Percentiles rank a stretch among this genome's conserved stretches.
Evolutionary conservation across 2,113 vertebrate species (phyloP).

Genomic region (Rhabdomys dilectus): DNA sequence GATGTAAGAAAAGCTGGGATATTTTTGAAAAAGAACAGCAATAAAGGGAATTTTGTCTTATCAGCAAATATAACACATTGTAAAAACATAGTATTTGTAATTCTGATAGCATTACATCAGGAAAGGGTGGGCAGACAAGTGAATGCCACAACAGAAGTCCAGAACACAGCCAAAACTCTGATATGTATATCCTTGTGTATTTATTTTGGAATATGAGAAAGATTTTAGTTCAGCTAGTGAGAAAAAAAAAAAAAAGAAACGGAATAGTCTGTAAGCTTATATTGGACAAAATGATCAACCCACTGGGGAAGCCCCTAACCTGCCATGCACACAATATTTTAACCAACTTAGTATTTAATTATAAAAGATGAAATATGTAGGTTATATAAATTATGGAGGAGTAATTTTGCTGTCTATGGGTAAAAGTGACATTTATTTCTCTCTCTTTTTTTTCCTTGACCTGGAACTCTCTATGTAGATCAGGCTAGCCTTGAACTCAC

Average conservation of each 20-base stretch:
- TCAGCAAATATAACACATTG: conserved; percentile 28
- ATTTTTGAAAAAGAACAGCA: neutral
- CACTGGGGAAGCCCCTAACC: neutral
- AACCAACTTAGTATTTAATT: conserved; percentile 41
- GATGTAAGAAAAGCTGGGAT: neutral
- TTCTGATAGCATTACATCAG: neutral
- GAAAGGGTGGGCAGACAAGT: neutral
- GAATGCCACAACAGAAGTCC: neutral
- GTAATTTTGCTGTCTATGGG: neutral
- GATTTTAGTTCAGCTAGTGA: neutral
- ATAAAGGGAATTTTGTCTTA: neutral
- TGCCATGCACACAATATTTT: neutral
- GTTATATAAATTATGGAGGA: neutral
- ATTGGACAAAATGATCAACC: neutral
- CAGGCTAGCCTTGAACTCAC: neutral
- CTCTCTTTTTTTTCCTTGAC: neutral
- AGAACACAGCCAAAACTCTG: neutral
- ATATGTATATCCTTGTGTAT: neutral
- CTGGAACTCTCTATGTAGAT: neutral
- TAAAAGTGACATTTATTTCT: neutral
- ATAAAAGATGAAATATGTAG: neutral
- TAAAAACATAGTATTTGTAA: neutral
- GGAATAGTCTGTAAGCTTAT: neutral
- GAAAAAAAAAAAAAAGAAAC: neutral
- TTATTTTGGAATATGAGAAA: neutral